phyloP scores from a whole-genome alignment of 2,888 invertebrate genomes.

The Colostygia pectinataria region DNA sequence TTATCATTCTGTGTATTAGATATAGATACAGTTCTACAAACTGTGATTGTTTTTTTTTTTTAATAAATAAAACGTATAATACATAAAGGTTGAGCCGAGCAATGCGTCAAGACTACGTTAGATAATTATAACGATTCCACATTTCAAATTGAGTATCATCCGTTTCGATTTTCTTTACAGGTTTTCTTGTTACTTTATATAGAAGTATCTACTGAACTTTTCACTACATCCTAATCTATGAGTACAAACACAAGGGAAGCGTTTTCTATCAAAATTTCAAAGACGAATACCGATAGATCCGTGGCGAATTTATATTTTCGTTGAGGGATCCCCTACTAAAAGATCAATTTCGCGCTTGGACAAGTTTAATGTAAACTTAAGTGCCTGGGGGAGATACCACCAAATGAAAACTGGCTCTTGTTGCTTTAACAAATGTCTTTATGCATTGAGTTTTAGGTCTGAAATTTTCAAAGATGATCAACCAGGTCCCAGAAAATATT shows the following conservation, averaged over 20 bases:
- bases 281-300: slow-evolving; percentile 69
- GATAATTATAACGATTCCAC: too few species aligned
- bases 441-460: slow-evolving; percentile 68
- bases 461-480: slow-evolving; percentile 9
- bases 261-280: slow-evolving; percentile 42
- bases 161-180: not conserved
- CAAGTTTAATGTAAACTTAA: slow-evolving; percentile 81
- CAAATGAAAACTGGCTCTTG: slow-evolving; percentile 70
- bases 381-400: slow-evolving; percentile 69
- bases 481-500: not conserved
- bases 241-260: slow-evolving; percentile 24
- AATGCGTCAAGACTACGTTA: too few species aligned
- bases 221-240: not conserved
- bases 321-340: slow-evolving; percentile 74
- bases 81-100: too few species aligned
- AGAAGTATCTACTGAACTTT: too few species aligned
- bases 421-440: slow-evolving; percentile 70
- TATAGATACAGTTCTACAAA: too few species aligned
- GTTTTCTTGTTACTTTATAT: too few species aligned
- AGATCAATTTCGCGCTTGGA: slow-evolving; percentile 83
- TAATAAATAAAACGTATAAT: too few species aligned
- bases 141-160: too few species aligned
- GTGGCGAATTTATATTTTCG: slow-evolving; percentile 74
- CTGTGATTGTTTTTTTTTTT: too few species aligned
- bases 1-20: too few species aligned